A percentile compares a stretch with the other conserved stretches of the same genome.
These are phyloP conservation scores for Garrulus glandarius DNA, from an alignment of 2,797 vertebrate genomes.

Conservation along the genomic window DNA sequence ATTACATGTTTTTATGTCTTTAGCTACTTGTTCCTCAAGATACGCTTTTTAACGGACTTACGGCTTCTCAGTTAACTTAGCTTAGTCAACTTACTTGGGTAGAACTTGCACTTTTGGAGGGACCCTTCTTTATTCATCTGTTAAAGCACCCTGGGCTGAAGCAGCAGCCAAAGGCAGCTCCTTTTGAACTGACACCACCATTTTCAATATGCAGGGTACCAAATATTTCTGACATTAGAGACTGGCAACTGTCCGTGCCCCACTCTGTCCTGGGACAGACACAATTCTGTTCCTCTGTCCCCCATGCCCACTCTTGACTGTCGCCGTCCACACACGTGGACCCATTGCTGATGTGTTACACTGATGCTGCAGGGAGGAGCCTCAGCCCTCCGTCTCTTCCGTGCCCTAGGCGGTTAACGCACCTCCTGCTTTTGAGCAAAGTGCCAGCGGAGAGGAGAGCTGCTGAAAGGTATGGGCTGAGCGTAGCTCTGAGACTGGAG, in stretches of 20 bases:
- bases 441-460: background rate
- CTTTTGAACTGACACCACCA: background rate
- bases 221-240: background rate
- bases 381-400: background rate
- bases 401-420: background rate
- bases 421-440: background rate
- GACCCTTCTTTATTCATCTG: background rate
- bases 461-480: background rate
- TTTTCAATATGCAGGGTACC: background rate
- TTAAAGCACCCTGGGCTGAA: background rate
- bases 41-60: background rate
- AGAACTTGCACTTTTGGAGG: background rate
- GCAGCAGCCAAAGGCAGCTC: background rate
- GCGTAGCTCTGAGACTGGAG: background rate
- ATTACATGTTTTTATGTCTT: conserved; percentile 23
- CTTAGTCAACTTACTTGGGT: background rate
- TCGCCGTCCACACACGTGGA: background rate
- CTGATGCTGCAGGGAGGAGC: conserved; percentile 26
- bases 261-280: background rate
- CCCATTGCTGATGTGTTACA: background rate
- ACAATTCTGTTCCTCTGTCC: background rate
- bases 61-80: background rate
- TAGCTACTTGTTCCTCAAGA: conserved; percentile 16
- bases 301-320: background rate
- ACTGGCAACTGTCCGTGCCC: accelerated